These are phyloP conservation scores for Epinotia bilunana DNA, from an alignment of 2,888 invertebrate genomes.

Conservation along the genomic window DNA sequence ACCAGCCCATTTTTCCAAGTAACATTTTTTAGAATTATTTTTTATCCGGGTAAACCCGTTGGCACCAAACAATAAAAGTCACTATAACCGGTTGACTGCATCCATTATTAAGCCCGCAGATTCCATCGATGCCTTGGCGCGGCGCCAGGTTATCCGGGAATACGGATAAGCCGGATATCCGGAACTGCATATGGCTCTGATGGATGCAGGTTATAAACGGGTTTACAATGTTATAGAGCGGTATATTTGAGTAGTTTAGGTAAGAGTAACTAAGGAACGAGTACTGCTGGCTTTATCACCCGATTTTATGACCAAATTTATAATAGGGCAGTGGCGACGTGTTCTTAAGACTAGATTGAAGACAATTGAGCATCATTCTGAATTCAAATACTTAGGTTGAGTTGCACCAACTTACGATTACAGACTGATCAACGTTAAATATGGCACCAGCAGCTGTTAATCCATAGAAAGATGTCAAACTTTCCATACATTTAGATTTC, in stretches of 20 bases:
- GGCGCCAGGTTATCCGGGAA: conserved; percentile 2
- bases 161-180: conserved; percentile 8
- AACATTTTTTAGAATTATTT: not conserved
- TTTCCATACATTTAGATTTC: no score
- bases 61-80: not conserved
- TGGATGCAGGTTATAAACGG: not conserved
- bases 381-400: no score
- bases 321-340: no score
- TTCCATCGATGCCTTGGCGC: conserved; percentile 5
- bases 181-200: conserved; percentile 15
- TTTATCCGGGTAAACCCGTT: not conserved
- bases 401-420: no score
- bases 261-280: not conserved
- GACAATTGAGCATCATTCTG: no score
- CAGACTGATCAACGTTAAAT: no score
- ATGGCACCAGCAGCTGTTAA: no score
- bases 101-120: conserved; percentile 11
- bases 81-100: not conserved
- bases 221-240: not conserved
- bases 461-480: no score
- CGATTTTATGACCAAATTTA: no score
- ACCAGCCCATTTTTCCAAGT: not conserved
- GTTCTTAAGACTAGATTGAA: no score
- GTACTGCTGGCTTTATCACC: no score
- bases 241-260: not conserved